Percentiles rank a stretch among this genome's conserved stretches.
Conservation (phyloP, 2,888 invertebrate genomes). For the Pammene fasciana region DNA sequence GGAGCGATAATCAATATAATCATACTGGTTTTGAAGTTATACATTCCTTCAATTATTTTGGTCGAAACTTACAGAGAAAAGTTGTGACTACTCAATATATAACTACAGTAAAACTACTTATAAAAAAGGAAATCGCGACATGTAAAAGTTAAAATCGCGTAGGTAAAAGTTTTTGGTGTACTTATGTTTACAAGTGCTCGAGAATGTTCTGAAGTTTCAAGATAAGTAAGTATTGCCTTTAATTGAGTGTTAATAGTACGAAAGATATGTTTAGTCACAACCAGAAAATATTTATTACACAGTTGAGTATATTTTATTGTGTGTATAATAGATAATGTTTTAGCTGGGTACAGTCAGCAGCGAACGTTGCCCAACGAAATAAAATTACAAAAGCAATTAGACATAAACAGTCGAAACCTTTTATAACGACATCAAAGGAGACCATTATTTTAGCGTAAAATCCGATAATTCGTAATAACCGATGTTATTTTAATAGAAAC, state of each 20-base stretch:
- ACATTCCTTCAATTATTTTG: constrained; percentile 5
- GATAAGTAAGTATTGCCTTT: constrained; percentile 38
- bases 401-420: no score
- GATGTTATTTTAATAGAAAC: no score
- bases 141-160: constrained; percentile 13
- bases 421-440: no score
- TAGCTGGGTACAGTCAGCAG: neutral
- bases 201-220: constrained; percentile 18
- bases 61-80: neutral
- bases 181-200: neutral
- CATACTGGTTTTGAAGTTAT: no score
- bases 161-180: constrained; percentile 8
- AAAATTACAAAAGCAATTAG: no score
- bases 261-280: constrained; percentile 27
- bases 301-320: neutral
- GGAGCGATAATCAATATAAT: no score
- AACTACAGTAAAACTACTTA: constrained; percentile 1
- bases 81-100: constrained; percentile 15
- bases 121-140: neutral
- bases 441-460: no score
- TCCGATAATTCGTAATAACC: no score
- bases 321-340: neutral
- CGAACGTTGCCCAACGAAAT: neutral
- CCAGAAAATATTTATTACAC: constrained; percentile 6
- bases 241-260: constrained; percentile 21